Percentiles rank a stretch among this genome's conserved stretches.
Conservation (phyloP, 37 sponge, comb jelly and placozoan genomes). For the Haliclona indistincta region DNA sequence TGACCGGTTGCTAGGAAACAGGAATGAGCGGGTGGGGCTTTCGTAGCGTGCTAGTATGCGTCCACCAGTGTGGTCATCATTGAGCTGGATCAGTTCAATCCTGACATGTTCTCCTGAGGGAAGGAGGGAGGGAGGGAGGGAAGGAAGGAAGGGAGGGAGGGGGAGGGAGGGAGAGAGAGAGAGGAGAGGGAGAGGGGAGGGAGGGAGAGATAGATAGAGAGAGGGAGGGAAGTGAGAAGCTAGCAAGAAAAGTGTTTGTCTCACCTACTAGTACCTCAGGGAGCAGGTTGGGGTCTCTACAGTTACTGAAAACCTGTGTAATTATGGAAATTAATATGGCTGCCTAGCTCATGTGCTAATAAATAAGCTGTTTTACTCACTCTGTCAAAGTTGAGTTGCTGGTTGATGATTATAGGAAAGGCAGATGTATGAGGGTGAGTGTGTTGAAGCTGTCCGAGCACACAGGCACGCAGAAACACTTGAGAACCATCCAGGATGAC, state of each 20-base stretch:
- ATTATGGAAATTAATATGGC: neutral
- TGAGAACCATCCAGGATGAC: constrained; percentile 55
- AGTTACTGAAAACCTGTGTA: constrained; percentile 73
- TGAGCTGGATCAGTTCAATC: constrained; percentile 74
- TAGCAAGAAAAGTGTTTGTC: neutral
- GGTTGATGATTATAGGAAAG: constrained; percentile 71
- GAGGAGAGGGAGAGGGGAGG: neutral
- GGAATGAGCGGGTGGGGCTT: constrained; percentile 38
- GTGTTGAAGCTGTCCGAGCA: constrained; percentile 76
- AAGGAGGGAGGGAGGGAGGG: neutral
- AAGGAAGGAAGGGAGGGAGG: neutral
- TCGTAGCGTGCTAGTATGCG: constrained; percentile 77
- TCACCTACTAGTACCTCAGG: constrained; percentile 71
- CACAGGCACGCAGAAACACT: constrained; percentile 69
- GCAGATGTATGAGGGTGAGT: constrained; percentile 46
- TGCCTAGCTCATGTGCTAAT: neutral
- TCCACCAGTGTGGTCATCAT: constrained; percentile 65
- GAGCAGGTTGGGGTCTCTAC: constrained; percentile 57
- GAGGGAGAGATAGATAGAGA: too few relatives aligned
- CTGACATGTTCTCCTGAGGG: constrained; percentile 75
- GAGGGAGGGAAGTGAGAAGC: neutral
- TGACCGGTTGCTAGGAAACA: constrained; percentile 53
- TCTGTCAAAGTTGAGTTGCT: constrained; percentile 65
- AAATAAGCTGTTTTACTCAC: constrained; percentile 23
- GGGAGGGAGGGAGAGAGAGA: too few relatives aligned